These are phyloP conservation scores for Drosophila punjabiensis DNA, from an alignment of 1,140 invertebrate genomes.

Conservation along the genomic window DNA sequence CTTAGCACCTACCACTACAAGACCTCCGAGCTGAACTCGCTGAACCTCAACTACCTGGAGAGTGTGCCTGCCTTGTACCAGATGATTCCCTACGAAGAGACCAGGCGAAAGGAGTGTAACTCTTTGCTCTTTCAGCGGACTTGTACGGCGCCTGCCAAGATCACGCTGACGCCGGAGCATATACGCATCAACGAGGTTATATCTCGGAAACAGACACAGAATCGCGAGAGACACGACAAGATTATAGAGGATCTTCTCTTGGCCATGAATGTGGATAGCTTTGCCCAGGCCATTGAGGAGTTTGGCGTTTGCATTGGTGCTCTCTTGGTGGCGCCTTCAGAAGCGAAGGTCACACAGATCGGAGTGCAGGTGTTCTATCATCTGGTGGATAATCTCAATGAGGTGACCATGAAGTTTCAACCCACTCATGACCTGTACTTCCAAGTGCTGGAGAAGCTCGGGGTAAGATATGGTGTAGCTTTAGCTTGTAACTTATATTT, in stretches of 20 bases:
- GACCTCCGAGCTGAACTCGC: slow-evolving; percentile 88
- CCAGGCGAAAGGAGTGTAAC: slow-evolving; percentile 58
- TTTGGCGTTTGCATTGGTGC: slow-evolving; percentile 42
- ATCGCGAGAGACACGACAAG: slow-evolving; percentile 68
- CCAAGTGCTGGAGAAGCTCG: slow-evolving; percentile 90
- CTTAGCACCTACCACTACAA: slow-evolving; percentile 85
- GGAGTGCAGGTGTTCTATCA: slow-evolving; percentile 92
- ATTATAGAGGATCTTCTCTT: slow-evolving; percentile 72
- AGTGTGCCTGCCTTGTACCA: slow-evolving; percentile 89
- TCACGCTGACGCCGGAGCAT: slow-evolving; percentile 52
- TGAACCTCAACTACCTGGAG: slow-evolving; percentile 90
- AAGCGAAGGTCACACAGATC: slow-evolving; percentile 52
- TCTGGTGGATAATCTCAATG: slow-evolving; percentile 88
- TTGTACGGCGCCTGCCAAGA: slow-evolving; percentile 56
- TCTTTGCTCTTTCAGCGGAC: slow-evolving; percentile 72
- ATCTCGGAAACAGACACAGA: slow-evolving; percentile 82
- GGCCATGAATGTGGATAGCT: slow-evolving; percentile 66
- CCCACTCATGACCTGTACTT: slow-evolving; percentile 91
- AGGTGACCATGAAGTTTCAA: slow-evolving; percentile 89
- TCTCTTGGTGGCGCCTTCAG: slow-evolving; percentile 26
- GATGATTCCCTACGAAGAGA: slow-evolving; percentile 84
- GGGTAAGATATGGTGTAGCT: slow-evolving; percentile 81
- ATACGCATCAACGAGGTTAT: slow-evolving; percentile 63
- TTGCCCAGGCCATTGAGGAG: slow-evolving; percentile 62
- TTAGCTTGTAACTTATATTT: background rate